Evolutionary conservation across 1,140 invertebrate species (phyloP), one percentile per base, ranked within the genome.

Genomic region (Meloidogyne floridensis): DNA sequence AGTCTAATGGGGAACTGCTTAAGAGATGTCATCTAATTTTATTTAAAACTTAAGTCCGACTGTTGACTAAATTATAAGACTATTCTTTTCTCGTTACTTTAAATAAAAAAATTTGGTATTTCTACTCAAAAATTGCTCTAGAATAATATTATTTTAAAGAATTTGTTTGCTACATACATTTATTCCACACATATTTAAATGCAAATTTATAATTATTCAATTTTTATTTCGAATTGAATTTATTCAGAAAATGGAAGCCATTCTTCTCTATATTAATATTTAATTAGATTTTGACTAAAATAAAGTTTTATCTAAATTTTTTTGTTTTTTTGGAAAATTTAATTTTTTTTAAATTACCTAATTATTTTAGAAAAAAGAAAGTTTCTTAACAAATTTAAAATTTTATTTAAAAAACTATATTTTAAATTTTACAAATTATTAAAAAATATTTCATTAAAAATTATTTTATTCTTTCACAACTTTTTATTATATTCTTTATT

Each of bases 161-260:
- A 6, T 65, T 18, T 65, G n/a, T 65, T 4, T 32, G 1, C 32
- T 32, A 32, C 32, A 20, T 65, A 65, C 13, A 65, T 65, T 47
- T 65, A 65, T 65, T 65, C 59, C 59, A 18, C 56, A 59, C 11
- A 65, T n/a, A n/a, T 65, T 65, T 65, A 65, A 47, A 65, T n/a
- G 59, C n/a, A 65, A 65, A 65, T 65, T 65, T 65, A 65, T 65
- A n/a, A 8, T 65, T 65, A n/a, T 15, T 65, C 59, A 65, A 65
- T 65, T 65, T 65, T 65, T 65, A 65, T 65, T 65, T 65, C 59
- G n/a, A 65, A 65, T n/a, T 65, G 59, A n/a, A 65, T 65, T 65
- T 65, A n/a, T 65, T 4, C 15, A 65, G n/a, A 65, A 7, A n/a
- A 65, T 15, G 13, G 10, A n/a, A n/a, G 3, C 7, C n/a, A 65